Percentiles rank a stretch among this genome's conserved stretches.
phyloP scores from a whole-genome alignment of 1,140 invertebrate species.

The Drosophila sturtevanti region DNA sequence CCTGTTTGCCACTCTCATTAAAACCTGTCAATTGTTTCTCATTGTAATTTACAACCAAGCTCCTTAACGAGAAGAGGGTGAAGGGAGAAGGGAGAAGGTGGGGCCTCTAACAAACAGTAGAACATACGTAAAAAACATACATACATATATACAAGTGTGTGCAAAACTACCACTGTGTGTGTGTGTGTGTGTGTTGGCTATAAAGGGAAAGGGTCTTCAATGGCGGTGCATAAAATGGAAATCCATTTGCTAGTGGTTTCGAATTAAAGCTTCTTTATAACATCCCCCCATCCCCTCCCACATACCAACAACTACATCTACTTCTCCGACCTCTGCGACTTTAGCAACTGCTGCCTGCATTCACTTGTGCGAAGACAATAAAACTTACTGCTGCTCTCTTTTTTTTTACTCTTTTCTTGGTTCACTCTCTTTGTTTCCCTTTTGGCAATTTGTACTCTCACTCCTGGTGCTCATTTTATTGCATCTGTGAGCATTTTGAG shows the following conservation, averaged over 20 bases:
- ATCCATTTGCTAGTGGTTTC: slow-evolving; percentile 9
- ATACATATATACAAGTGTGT: too few species aligned
- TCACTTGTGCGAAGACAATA: slow-evolving; percentile 4
- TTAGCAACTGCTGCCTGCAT: background rate
- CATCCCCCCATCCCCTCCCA: background rate
- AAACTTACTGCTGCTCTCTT: slow-evolving; percentile 4
- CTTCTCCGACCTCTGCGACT: background rate
- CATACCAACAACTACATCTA: too few species aligned
- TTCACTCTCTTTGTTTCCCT: slow-evolving; percentile 1
- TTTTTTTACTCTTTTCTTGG: background rate
- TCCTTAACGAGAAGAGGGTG: background rate
- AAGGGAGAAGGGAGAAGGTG: too few species aligned
- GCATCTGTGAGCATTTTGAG: background rate
- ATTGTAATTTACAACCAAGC: slow-evolving; percentile 7
- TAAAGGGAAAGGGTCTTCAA: background rate
- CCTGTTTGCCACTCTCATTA: slow-evolving; percentile 8
- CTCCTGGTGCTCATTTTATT: slow-evolving; percentile 6
- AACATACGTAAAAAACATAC: background rate
- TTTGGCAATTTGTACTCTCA: slow-evolving; percentile 6
- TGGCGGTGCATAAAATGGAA: slow-evolving; percentile 2
- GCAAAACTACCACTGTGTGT: too few species aligned
- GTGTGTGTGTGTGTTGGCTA: background rate
- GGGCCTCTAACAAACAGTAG: slow-evolving; percentile 17
- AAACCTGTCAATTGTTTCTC: slow-evolving; percentile 9
- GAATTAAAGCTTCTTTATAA: slow-evolving; percentile 1